A percentile compares a stretch with the other conserved stretches of the same genome.
phyloP scores from a whole-genome alignment of 1,140 invertebrate genomes.

The Leptinotarsa texana region DNA sequence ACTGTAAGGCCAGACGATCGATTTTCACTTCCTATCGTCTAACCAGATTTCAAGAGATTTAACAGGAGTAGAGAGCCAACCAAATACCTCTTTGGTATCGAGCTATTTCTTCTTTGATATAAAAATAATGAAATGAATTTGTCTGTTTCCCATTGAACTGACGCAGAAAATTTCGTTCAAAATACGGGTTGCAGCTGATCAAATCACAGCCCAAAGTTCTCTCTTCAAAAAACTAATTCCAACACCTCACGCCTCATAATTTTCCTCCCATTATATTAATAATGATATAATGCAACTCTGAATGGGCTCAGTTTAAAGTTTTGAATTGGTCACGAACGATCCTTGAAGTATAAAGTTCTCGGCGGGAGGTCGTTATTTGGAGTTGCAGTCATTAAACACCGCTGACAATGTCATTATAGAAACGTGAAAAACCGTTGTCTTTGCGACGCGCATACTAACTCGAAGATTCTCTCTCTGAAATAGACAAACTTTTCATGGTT shows the following conservation, averaged over 20 bases:
- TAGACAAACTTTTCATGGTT: too few relatives aligned
- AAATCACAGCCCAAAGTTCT: too few relatives aligned
- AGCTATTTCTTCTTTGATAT: too few relatives aligned
- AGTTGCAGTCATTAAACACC: constrained; percentile 5
- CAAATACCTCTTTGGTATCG: too few relatives aligned
- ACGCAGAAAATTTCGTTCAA: too few relatives aligned
- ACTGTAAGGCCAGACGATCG: too few relatives aligned
- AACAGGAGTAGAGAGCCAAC: too few relatives aligned
- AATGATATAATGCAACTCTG: not conserved
- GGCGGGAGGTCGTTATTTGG: not conserved
- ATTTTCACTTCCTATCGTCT: too few relatives aligned
- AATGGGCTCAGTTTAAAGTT: constrained; percentile 2
- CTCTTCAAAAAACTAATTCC: not conserved
- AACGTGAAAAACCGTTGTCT: constrained; percentile 4
- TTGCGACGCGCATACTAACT: not conserved
- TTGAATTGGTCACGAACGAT: not conserved
- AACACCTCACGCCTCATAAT: not conserved
- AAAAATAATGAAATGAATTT: too few relatives aligned
- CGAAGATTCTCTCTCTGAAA: not conserved
- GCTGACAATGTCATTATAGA: not conserved
- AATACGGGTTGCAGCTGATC: too few relatives aligned
- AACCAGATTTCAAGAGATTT: too few relatives aligned
- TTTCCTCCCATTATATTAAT: not conserved
- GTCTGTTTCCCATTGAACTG: too few relatives aligned
- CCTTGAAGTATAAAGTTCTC: not conserved